Conservation (phyloP, 2,888 invertebrate species). For the Salticus scenicus region DNA sequence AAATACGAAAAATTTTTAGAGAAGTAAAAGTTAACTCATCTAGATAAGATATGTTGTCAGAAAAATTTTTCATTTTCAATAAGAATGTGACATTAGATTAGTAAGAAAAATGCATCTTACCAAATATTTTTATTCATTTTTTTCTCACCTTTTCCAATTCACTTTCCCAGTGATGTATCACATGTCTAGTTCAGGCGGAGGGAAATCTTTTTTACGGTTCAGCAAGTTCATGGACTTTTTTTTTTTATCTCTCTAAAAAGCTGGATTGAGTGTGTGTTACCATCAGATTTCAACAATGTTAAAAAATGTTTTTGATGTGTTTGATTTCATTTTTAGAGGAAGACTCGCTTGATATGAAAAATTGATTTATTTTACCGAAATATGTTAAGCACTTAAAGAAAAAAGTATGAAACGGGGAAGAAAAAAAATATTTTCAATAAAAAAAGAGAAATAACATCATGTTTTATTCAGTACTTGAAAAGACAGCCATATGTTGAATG, state of each 20-base stretch:
- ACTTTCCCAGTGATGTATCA: slow-evolving; percentile 35
- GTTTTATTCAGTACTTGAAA: too few species aligned
- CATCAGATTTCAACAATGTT: slow-evolving; percentile 17
- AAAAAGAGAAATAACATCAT: too few species aligned
- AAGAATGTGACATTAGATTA: background rate
- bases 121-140: slow-evolving; percentile 2
- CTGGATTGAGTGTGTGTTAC: background rate
- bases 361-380: background rate
- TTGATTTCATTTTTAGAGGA: background rate
- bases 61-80: slow-evolving; percentile 37
- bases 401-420: background rate
- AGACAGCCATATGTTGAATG: too few species aligned
- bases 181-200: slow-evolving; percentile 35
- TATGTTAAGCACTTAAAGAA: too few species aligned
- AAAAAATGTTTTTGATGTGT: slow-evolving; percentile 13
- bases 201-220: slow-evolving; percentile 11
- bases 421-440: background rate
- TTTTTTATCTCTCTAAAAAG: background rate
- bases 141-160: slow-evolving; percentile 18
- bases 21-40: too few species aligned
- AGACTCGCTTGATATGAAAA: background rate
- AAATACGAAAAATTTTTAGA: too few species aligned
- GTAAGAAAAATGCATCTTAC: background rate
- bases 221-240: background rate
- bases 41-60: too few species aligned